These are phyloP conservation scores for Hydrolagus colliei DNA, from an alignment of 2,797 vertebrate genomes.

Conservation along the genomic window DNA sequence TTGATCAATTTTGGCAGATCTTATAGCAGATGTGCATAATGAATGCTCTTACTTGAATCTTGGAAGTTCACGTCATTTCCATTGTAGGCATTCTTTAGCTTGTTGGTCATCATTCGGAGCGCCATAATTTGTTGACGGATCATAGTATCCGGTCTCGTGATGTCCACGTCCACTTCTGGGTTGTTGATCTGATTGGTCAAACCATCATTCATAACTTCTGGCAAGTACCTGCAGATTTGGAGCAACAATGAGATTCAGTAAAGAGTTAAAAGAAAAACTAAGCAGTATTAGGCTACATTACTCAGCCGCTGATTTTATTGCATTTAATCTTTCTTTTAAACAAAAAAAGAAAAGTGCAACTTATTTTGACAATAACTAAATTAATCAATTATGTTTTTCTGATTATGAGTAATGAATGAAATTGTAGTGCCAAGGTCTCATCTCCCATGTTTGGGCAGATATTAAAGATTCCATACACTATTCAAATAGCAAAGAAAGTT, in stretches of 20 bases:
- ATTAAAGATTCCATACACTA: no score
- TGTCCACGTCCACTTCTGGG: slow-evolving; percentile 86
- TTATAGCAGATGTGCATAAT: no score
- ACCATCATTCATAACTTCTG: slow-evolving; percentile 82
- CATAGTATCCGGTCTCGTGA: slow-evolving; percentile 85
- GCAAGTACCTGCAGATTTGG: slow-evolving; percentile 67
- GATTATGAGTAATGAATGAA: neutral
- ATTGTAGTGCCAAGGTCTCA: neutral
- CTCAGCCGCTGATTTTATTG: neutral
- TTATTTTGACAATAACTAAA: neutral
- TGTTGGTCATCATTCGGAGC: slow-evolving; percentile 86
- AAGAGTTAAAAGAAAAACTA: neutral
- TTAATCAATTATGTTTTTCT: neutral
- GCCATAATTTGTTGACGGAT: slow-evolving; percentile 93
- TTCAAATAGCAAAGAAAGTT: no score
- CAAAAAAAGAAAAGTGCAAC: neutral
- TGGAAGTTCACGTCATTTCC: slow-evolving; percentile 92
- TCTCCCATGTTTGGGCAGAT: no score
- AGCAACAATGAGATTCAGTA: neutral
- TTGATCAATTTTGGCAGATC: no score
- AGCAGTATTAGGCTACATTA: no score
- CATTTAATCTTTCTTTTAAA: no score
- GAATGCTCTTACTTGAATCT: slow-evolving; percentile 76
- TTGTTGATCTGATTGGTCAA: slow-evolving; percentile 86
- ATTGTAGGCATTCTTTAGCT: slow-evolving; percentile 84